A percentile compares a stretch with the other conserved stretches of the same genome.
Evolutionary conservation across 2,888 invertebrate species (phyloP).

Genomic region (Melanotus villosus): DNA sequence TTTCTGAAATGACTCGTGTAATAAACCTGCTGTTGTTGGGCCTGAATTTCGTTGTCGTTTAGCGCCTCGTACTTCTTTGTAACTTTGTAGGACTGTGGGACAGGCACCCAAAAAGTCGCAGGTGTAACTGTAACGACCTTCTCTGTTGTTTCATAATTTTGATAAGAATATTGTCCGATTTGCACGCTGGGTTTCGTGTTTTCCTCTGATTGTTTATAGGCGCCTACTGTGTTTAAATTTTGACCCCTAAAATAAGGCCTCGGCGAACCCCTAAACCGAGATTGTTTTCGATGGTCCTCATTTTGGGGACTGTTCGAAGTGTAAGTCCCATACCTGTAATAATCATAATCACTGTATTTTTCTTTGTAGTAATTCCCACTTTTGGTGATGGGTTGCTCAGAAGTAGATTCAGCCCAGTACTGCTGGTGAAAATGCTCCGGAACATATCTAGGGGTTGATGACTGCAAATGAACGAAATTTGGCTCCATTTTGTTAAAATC

Average conservation of each 20-base stretch:
- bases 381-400: not conserved
- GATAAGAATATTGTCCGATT: not conserved
- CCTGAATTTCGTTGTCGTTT: too few relatives aligned
- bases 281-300: not conserved
- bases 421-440: too few relatives aligned
- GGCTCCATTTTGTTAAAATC: not conserved
- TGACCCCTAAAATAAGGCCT: too few relatives aligned
- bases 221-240: too few relatives aligned
- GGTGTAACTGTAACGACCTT: constrained; percentile 31
- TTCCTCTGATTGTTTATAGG: too few relatives aligned
- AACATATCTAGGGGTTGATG: too few relatives aligned
- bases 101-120: constrained; percentile 26
- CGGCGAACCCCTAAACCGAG: not conserved
- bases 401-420: too few relatives aligned
- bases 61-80: too few relatives aligned
- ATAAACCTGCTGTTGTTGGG: not conserved
- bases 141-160: constrained; percentile 1
- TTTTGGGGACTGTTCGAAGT: not conserved
- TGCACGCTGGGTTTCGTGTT: too few relatives aligned
- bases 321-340: constrained; percentile 14
- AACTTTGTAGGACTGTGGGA: too few relatives aligned
- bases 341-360: constrained; percentile 8
- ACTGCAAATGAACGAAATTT: not conserved
- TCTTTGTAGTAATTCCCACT: not conserved
- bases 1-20: too few relatives aligned